A percentile compares a stretch with the other conserved stretches of the same genome.
phyloP scores from a whole-genome alignment of 2,888 invertebrate species.

The Rhimphoctona megacephalus region DNA sequence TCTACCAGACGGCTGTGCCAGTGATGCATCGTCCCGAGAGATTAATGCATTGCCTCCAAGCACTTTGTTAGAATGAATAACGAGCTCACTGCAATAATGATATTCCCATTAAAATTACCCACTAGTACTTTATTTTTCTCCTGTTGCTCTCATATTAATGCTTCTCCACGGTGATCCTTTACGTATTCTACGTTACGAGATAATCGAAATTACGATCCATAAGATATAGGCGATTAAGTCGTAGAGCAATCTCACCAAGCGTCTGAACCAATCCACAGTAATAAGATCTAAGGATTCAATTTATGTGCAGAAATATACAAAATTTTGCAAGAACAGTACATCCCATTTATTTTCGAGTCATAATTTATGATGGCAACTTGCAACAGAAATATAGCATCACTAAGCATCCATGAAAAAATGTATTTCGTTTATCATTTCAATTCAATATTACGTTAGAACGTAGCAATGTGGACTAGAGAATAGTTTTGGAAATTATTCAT shows the following conservation, averaged over 20 bases:
- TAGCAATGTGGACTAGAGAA: background rate
- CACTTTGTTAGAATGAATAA: constrained; percentile 82
- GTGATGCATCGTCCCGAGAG: constrained; percentile 82
- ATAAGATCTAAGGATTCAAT: background rate
- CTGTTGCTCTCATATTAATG: constrained; percentile 44
- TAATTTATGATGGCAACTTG: background rate
- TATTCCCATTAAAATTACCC: constrained; percentile 81
- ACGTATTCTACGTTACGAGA: constrained; percentile 15
- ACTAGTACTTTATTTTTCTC: constrained; percentile 77
- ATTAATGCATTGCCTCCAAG: constrained; percentile 80
- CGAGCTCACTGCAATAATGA: constrained; percentile 80
- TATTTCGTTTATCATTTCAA: background rate
- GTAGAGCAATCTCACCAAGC: background rate
- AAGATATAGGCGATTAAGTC: background rate
- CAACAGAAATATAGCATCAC: background rate
- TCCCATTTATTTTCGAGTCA: background rate
- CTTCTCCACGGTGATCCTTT: constrained; percentile 7
- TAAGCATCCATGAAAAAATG: background rate
- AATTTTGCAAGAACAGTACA: background rate
- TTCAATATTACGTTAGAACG: background rate
- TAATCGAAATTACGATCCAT: constrained; percentile 11
- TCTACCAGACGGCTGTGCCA: constrained; percentile 65
- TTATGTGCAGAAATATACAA: background rate
- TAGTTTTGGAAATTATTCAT: background rate
- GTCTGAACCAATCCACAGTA: background rate